These are phyloP conservation scores for Varanus salvator DNA, from an alignment of 2,113 vertebrate species.

Conservation along the genomic window DNA sequence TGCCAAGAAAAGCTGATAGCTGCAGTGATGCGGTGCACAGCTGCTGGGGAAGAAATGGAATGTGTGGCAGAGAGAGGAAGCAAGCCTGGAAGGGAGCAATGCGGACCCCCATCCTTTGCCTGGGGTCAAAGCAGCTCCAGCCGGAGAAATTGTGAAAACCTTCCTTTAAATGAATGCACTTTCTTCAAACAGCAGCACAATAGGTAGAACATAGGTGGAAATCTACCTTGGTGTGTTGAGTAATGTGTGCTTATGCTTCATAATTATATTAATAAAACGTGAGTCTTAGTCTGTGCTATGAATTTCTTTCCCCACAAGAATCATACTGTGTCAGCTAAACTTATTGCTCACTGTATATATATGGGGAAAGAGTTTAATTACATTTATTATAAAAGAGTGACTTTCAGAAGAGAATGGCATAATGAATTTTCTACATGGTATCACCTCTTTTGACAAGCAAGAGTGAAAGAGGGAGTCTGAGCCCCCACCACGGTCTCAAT, in stretches of 20 bases:
- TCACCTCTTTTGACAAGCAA: neutral
- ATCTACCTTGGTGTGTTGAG: neutral
- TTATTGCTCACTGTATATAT: neutral
- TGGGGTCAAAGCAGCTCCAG: no score
- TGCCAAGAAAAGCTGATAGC: no score
- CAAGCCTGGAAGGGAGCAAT: no score
- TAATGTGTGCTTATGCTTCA: neutral
- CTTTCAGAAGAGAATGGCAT: neutral
- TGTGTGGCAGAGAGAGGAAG: no score
- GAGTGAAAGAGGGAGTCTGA: neutral
- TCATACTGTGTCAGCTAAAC: neutral
- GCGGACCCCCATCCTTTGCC: no score
- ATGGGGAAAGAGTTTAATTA: rapidly evolving
- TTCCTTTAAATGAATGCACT: neutral
- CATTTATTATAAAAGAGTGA: constrained; percentile 15
- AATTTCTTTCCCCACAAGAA: neutral
- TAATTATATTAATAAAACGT: neutral
- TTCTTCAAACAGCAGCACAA: neutral
- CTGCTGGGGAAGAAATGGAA: no score
- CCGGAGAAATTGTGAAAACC: no score
- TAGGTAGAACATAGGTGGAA: neutral
- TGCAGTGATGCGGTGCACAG: no score
- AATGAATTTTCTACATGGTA: constrained; percentile 1
- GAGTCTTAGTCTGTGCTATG: neutral
- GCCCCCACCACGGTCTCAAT: neutral